Evolutionary conservation across 2,797 vertebrate genomes (phyloP), one percentile per base, ranked within the genome.

Genomic region (Gila robusta): DNA sequence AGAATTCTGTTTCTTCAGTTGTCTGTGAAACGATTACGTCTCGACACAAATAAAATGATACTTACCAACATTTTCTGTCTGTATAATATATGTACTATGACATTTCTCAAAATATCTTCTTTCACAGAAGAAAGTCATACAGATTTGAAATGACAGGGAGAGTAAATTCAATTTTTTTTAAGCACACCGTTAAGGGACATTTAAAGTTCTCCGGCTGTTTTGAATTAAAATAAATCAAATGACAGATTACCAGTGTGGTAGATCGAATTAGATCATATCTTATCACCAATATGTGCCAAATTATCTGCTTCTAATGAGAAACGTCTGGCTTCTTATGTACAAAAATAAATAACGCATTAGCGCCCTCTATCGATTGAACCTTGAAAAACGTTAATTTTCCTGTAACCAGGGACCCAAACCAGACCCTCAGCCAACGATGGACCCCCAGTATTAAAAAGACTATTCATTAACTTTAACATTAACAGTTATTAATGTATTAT

Each of bases 281-380:
- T 9, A 17, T 73, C 39, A 47, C 4, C 44, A 56, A 39, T 16
- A 28, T 35, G 28, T 78, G 2, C 23, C 37, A 41, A 39, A 39
- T 5, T 5, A 14, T 59, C 8, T 39, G 35, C 32, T 72, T 72
- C 70, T 41, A 79, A 64, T 79, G 16, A 28, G 14, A 32, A 47
- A 62, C 19, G 19, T 19, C 39, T 47, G 19, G 54, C 5, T 47
- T 49, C 26, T 62, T 19, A n/a, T 73, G 66, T 14, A 39, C 17
- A 37, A 56, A 49, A 32, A 54, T 78, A 56, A 84, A 59, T 19
- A 47, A n/a, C 47, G 59, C 23, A 9, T 23, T 89, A 76, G 76
- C 82, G 82, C 86, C 87, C 84, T 84, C 90, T 89, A 81, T 32
- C 23, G 70, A 41, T 23, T 66, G 4, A 41, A 39, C 4, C 1